A percentile compares a stretch with the other conserved stretches of the same genome.
phyloP scores from a whole-genome alignment of 2,888 invertebrate species.

The Ectobius pallidus region DNA sequence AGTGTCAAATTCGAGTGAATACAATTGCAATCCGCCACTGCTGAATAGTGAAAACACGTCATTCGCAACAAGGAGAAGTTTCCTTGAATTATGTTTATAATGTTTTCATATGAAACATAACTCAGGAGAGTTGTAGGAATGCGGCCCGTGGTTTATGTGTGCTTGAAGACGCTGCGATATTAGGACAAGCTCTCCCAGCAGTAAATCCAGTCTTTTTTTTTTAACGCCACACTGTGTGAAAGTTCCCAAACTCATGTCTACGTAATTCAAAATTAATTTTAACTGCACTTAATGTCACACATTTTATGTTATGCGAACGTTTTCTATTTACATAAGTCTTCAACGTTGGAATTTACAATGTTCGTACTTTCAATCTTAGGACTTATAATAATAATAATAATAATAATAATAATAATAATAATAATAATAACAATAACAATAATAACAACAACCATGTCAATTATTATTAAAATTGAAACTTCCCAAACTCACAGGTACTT shows the following conservation, averaged over 20 bases:
- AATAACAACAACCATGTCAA: not conserved
- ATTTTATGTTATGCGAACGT: too few species aligned
- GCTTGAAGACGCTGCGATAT: not conserved
- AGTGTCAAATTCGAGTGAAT: too few species aligned
- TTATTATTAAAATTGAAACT: not conserved
- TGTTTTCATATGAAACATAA: slow-evolving; percentile 18
- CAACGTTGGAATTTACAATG: too few species aligned
- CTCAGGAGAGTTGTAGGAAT: not conserved
- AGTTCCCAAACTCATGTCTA: too few species aligned
- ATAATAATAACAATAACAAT: not conserved
- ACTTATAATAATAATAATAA: too few species aligned
- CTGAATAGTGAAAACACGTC: slow-evolving; percentile 19
- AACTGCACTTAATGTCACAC: too few species aligned
- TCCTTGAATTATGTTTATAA: slow-evolving; percentile 20
- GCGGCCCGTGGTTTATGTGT: slow-evolving; percentile 15
- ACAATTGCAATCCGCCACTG: too few species aligned
- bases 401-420: not conserved
- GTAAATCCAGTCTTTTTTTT: not conserved
- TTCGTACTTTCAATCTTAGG: too few species aligned
- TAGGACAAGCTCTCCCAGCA: not conserved
- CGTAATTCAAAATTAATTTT: too few species aligned
- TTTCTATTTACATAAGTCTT: too few species aligned
- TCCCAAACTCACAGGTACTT: not conserved
- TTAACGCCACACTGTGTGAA: too few species aligned
- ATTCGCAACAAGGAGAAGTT: slow-evolving; percentile 8